These are phyloP conservation scores for Netelia virgata DNA, from an alignment of 2,888 invertebrate genomes.

Conservation along the genomic window DNA sequence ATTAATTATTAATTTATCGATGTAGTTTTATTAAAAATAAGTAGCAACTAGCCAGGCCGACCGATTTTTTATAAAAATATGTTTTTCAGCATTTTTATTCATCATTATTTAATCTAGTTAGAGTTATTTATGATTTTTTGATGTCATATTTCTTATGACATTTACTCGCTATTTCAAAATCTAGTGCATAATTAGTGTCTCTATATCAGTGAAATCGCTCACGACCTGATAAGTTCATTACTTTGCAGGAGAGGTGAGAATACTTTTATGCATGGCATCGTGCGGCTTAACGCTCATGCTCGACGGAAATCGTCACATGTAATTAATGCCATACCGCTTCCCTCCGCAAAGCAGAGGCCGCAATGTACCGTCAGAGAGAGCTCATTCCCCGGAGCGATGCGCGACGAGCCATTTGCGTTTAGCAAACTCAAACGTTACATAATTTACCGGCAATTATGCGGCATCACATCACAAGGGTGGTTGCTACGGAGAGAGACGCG, in stretches of 20 bases:
- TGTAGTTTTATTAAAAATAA: too few species aligned
- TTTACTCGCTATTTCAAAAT: too few species aligned
- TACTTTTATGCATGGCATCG: slow-evolving; percentile 55
- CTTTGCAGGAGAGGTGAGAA: slow-evolving; percentile 2
- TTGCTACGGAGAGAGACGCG: background rate
- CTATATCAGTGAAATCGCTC: background rate
- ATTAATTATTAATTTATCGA: too few species aligned
- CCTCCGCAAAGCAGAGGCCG: background rate
- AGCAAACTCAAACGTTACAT: slow-evolving; percentile 75
- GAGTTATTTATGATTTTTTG: too few species aligned
- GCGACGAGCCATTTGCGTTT: slow-evolving; percentile 68
- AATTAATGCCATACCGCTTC: slow-evolving; percentile 58
- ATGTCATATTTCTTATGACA: too few species aligned
- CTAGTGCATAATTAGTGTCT: background rate
- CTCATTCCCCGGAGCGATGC: slow-evolving; percentile 54
- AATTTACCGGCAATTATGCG: slow-evolving; percentile 77
- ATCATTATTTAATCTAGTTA: too few species aligned
- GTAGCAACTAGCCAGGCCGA: too few species aligned
- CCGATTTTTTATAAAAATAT: too few species aligned
- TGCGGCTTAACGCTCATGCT: slow-evolving; percentile 38
- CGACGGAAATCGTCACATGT: slow-evolving; percentile 59
- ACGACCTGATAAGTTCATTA: slow-evolving; percentile 21
- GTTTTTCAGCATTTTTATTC: too few species aligned
- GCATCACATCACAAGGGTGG: slow-evolving; percentile 74
- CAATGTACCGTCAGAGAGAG: slow-evolving; percentile 12